These are phyloP conservation scores for Meteorus sp. DNA, from an alignment of 1,140 invertebrate genomes.

Conservation along the genomic window DNA sequence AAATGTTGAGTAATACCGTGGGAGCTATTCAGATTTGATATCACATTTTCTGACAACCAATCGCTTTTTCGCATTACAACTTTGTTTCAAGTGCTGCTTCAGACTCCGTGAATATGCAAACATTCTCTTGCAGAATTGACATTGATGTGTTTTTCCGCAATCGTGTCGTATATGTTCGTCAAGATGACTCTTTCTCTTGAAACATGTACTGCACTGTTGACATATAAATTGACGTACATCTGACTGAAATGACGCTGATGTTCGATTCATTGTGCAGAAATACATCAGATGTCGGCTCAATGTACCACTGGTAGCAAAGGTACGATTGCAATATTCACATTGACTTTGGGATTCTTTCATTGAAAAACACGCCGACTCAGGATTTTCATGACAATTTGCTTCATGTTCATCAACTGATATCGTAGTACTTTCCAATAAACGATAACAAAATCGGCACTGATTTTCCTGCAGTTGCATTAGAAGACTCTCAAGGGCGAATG, in stretches of 20 bases:
- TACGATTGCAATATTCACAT: slow-evolving; percentile 13
- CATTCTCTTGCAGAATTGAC: slow-evolving; percentile 13
- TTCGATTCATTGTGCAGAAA: slow-evolving; percentile 7
- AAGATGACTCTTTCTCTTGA: not conserved
- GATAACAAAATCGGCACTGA: slow-evolving; percentile 8
- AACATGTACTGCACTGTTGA: not conserved
- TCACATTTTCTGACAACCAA: not conserved
- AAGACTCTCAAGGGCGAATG: not conserved
- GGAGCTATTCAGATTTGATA: too few relatives aligned
- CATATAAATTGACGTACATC: not conserved
- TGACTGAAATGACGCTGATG: slow-evolving; percentile 4
- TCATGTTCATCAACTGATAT: not conserved
- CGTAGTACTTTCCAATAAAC: not conserved
- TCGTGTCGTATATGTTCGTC: slow-evolving; percentile 12
- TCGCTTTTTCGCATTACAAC: not conserved
- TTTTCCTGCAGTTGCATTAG: not conserved
- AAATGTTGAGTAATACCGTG: too few relatives aligned
- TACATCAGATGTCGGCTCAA: not conserved
- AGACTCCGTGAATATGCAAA: slow-evolving; percentile 13
- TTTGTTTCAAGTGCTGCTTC: slow-evolving; percentile 10
- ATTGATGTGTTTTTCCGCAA: slow-evolving; percentile 11
- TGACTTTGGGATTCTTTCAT: not conserved
- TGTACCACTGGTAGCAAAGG: slow-evolving; percentile 1
- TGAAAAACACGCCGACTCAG: not conserved
- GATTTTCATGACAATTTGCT: not conserved